Conservation (phyloP, 2,113 vertebrate species). For the Callocephalon fimbriatum region DNA sequence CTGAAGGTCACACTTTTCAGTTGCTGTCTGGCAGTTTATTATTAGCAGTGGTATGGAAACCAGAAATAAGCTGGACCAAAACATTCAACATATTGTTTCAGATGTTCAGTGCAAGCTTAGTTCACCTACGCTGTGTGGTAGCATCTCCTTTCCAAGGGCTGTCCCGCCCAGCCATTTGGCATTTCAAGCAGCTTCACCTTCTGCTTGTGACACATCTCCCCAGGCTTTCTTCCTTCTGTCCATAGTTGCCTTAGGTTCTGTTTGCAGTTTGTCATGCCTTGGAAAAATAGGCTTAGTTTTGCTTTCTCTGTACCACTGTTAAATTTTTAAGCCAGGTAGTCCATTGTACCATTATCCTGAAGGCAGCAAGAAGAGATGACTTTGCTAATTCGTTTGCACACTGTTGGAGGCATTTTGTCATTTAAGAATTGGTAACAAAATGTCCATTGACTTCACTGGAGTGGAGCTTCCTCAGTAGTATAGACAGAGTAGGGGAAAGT, state of each 20-base stretch:
- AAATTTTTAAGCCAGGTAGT: not conserved
- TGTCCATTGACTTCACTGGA: not conserved
- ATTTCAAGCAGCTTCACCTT: not conserved
- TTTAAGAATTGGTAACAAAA: not conserved
- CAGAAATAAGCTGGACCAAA: not conserved
- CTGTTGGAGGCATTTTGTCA: not conserved
- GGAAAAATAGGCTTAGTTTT: not conserved
- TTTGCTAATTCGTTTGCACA: not conserved
- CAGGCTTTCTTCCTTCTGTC: not conserved
- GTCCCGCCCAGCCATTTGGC: not conserved
- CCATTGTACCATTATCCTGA: not conserved
- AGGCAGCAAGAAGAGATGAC: not conserved
- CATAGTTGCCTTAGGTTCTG: not conserved
- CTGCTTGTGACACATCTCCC: not conserved
- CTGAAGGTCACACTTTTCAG: not conserved
- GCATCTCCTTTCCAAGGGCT: not conserved
- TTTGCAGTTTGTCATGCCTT: not conserved
- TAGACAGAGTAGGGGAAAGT: not conserved
- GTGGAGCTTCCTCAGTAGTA: not conserved
- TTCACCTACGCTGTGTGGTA: not conserved
- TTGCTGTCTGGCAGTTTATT: constrained; percentile 6
- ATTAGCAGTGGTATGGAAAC: constrained; percentile 1
- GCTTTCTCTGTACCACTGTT: not conserved
- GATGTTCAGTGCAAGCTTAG: not conserved
- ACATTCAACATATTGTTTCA: not conserved